Conservation (phyloP, 2,113 vertebrate genomes). For the Lagopus muta region DNA sequence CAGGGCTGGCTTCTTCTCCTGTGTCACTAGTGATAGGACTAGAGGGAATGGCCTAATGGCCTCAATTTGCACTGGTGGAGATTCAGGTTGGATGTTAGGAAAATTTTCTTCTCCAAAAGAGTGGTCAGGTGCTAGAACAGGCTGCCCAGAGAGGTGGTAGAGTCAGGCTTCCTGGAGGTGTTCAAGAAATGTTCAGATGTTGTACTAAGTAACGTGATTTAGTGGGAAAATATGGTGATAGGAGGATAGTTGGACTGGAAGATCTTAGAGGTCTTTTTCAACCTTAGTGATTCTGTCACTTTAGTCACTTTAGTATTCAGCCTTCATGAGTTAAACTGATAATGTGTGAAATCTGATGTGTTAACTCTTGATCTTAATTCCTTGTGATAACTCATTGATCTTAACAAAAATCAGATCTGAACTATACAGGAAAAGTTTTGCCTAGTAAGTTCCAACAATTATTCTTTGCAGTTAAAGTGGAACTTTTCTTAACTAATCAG, state of each 20-base stretch:
- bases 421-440: neutral
- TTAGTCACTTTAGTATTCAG: neutral
- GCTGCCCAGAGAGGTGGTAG: too few relatives aligned
- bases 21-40: too few relatives aligned
- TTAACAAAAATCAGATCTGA: constrained; percentile 6
- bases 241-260: neutral
- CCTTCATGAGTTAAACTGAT: neutral
- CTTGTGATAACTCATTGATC: neutral
- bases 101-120: too few relatives aligned
- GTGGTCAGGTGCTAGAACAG: too few relatives aligned
- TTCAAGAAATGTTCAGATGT: neutral
- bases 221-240: too few relatives aligned
- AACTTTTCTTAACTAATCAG: constrained; percentile 31
- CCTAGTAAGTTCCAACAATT: neutral
- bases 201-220: too few relatives aligned
- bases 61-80: too few relatives aligned
- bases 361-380: too few relatives aligned
- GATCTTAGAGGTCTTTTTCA: neutral
- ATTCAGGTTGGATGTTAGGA: too few relatives aligned
- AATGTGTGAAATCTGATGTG: neutral
- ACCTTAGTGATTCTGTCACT: neutral
- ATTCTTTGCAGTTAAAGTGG: neutral
- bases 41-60: too few relatives aligned
- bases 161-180: neutral
- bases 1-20: too few relatives aligned